A percentile compares a stretch with the other conserved stretches of the same genome.
Evolutionary conservation across 2,113 vertebrate species (phyloP).

Genomic region (Hemichromis elongatus): DNA sequence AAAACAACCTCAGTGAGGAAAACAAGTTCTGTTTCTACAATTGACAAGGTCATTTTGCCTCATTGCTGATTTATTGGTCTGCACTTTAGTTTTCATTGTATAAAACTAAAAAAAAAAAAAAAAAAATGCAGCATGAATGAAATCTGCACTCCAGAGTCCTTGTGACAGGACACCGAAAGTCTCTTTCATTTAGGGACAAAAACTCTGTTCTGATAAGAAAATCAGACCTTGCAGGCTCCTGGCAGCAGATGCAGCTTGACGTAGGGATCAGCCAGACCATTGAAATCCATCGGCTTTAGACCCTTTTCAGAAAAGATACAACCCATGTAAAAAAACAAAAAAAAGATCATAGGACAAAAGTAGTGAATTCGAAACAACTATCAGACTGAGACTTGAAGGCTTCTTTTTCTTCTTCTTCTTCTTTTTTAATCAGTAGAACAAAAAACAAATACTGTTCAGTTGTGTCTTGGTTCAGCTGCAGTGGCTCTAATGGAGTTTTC

Average conservation of each 20-base stretch:
- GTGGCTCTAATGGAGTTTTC: neutral
- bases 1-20: neutral
- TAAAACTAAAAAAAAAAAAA: neutral
- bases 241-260: constrained; percentile 85
- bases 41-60: neutral
- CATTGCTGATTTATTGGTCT: neutral
- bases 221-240: constrained; percentile 82
- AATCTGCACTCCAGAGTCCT: neutral
- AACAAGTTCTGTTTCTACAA: neutral
- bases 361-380: neutral
- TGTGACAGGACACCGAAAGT: neutral
- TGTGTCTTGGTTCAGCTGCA: neutral
- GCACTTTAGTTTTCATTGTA: neutral
- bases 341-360: neutral
- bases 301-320: constrained; percentile 61
- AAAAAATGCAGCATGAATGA: neutral
- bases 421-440: neutral
- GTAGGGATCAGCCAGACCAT: constrained; percentile 84
- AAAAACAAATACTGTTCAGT: neutral
- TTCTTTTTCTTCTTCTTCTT: neutral
- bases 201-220: neutral
- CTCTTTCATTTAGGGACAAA: neutral
- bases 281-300: constrained; percentile 89
- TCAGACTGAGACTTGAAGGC: neutral
- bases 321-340: neutral